Evolutionary conservation across 2,888 invertebrate species (phyloP).

Genomic region (Brachylomia viminalis): DNA sequence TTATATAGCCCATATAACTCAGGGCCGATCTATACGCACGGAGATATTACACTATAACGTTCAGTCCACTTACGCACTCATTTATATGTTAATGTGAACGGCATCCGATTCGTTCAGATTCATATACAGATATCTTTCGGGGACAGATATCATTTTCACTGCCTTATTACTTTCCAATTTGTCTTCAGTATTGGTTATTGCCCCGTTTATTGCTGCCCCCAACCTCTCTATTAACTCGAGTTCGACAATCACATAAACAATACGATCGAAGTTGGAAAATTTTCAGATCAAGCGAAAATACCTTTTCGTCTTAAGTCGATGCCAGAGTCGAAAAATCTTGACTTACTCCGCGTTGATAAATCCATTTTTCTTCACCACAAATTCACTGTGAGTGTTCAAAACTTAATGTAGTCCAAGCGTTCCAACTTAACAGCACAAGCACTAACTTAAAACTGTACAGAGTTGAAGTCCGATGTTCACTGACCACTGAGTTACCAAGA

Average conservation of each 20-base stretch:
- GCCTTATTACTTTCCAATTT: conserved; percentile 91
- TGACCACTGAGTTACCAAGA: conserved; percentile 79
- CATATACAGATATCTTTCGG: conserved; percentile 87
- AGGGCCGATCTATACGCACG: conserved; percentile 76
- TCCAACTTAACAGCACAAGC: conserved; percentile 63
- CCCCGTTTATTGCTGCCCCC: conserved; percentile 81
- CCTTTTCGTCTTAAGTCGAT: conserved; percentile 90
- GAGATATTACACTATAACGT: conserved; percentile 81
- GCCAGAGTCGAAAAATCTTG: conserved; percentile 90
- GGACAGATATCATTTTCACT: conserved; percentile 90
- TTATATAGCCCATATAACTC: conserved; percentile 78
- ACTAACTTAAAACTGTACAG: conserved; percentile 68
- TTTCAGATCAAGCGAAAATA: conserved; percentile 75
- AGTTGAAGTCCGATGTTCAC: conserved; percentile 77
- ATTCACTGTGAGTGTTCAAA: conserved; percentile 62
- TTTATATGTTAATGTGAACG: conserved; percentile 89
- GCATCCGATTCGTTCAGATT: conserved; percentile 85
- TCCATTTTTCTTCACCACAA: conserved; percentile 82
- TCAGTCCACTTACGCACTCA: conserved; percentile 89
- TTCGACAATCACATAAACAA: conserved; percentile 65
- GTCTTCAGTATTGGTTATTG: conserved; percentile 88
- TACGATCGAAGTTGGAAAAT: conserved; percentile 55
- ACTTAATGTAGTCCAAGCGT: conserved; percentile 63
- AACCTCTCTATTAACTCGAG: conserved; percentile 76
- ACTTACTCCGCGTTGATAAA: conserved; percentile 89